A percentile compares a stretch with the other conserved stretches of the same genome.
Conservation (phyloP, 1,140 invertebrate species). For the Chymomyza costata region DNA sequence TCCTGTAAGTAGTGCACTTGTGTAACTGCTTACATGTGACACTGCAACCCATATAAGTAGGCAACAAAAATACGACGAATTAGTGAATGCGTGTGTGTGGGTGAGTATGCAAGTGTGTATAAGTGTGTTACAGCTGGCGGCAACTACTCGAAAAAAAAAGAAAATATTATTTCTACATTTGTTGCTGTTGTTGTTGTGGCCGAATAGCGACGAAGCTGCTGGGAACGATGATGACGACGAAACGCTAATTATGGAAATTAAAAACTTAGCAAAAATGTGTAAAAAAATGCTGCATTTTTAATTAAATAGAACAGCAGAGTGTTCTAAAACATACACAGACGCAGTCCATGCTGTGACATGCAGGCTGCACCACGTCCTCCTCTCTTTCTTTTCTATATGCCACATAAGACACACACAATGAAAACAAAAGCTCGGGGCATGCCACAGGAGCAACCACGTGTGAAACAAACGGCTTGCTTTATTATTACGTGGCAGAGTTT, state of each 20-base stretch:
- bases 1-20: neutral
- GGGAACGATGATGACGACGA: conserved; percentile 28
- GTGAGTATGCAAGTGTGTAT: conserved; percentile 19
- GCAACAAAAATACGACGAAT: conserved; percentile 63
- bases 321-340: neutral
- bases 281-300: conserved; percentile 70
- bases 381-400: too few species aligned
- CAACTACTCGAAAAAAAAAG: conserved; percentile 59
- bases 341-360: conserved; percentile 7
- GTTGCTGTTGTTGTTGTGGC: conserved; percentile 25
- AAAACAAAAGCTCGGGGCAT: conserved; percentile 48
- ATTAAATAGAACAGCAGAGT: conserved; percentile 60
- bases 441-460: conserved; percentile 49
- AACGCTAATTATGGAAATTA: conserved; percentile 72
- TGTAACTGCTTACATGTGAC: too few species aligned
- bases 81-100: conserved; percentile 1
- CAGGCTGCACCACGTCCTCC: neutral
- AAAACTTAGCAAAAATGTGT: conserved; percentile 67
- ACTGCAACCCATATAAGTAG: conserved; percentile 65
- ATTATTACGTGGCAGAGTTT: too few species aligned
- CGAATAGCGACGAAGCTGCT: conserved; percentile 12
- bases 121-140: conserved; percentile 31
- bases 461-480: conserved; percentile 33
- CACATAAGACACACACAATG: conserved; percentile 37
- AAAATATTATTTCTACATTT: conserved; percentile 55